Conservation (phyloP, 64 coral and sea anemone species). For the Pocillopora verrucosa region DNA sequence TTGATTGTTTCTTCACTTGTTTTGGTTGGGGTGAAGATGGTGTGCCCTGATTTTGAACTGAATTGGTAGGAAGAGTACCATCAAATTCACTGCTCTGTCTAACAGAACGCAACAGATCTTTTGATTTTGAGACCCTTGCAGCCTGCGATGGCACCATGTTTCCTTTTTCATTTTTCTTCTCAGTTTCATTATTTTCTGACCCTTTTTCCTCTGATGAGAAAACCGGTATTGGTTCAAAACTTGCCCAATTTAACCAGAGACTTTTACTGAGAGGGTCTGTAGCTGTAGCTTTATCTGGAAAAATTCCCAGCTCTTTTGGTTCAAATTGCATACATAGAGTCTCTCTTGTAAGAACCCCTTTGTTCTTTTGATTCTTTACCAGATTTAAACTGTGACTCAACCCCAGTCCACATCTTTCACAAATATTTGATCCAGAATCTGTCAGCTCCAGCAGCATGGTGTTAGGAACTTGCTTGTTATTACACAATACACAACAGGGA, state of each 20-base stretch:
- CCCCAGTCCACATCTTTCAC: constrained; percentile 61
- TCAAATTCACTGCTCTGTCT: background rate
- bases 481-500: constrained; percentile 62
- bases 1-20: background rate
- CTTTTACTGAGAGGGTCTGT: constrained; percentile 76
- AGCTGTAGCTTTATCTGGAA: constrained; percentile 28
- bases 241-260: constrained; percentile 76
- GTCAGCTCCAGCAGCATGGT: background rate
- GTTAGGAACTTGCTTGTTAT: background rate
- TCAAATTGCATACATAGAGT: constrained; percentile 30
- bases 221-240: constrained; percentile 40
- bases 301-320: constrained; percentile 8
- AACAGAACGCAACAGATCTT: background rate
- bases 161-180: background rate
- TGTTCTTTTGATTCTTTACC: constrained; percentile 13
- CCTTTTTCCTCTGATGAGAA: background rate
- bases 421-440: background rate
- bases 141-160: background rate
- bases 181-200: background rate
- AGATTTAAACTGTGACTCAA: constrained; percentile 26
- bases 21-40: background rate
- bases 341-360: constrained; percentile 32
- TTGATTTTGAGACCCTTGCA: background rate
- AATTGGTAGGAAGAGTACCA: background rate
- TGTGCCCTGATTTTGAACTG: background rate